Evolutionary conservation across 1,140 invertebrate genomes (phyloP), one percentile per base, ranked within the genome.

Genomic region (Penaeus japonicus): DNA sequence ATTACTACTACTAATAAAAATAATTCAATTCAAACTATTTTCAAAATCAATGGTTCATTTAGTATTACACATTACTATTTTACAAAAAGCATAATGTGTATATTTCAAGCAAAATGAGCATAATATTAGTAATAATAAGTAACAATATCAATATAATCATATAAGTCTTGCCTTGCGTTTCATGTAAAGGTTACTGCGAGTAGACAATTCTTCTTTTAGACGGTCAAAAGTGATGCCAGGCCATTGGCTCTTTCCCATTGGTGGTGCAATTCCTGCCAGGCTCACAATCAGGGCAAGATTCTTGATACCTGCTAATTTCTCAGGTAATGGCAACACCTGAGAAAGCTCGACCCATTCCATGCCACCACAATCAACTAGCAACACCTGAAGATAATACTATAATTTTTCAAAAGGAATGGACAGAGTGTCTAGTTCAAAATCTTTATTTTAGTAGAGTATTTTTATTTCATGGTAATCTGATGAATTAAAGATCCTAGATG

Each of bases 281-380:
- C 78, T 81, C 85, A 87, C 85, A 15, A 82, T 32, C 20, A 73
- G 35, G 20, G 53, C 24, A 32, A 87, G 73, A 22, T 65, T 78
- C 15, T 81, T 20, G 15, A 27, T 54, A 32, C 35, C n/a, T 20
- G 27, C 32, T 35, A 82, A 32, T 15, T 17, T 73, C 20, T 81
- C 62, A n/a, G 78, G 85, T 22, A 82, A 30, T 20, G 39, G 59
- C 27, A 39, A n/a, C n/a, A 87, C 35, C 22, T 53, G 24, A 47
- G 59, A 22, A n/a, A 30, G 1, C 5, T n/a, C 2, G 7, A 54
- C 59, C 39, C 47, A 70, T 39, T 81, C 57, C 27, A 87, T 87
- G 0, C 85, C 85, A 55, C 85, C 85, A 87, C 62, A 75, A 54
- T 87, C 85, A 15, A 87, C 18, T 0, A 87, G 30, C 15, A 82